Conservation (phyloP, 2,888 invertebrate genomes). For the Disparrhopalites patrizii region DNA sequence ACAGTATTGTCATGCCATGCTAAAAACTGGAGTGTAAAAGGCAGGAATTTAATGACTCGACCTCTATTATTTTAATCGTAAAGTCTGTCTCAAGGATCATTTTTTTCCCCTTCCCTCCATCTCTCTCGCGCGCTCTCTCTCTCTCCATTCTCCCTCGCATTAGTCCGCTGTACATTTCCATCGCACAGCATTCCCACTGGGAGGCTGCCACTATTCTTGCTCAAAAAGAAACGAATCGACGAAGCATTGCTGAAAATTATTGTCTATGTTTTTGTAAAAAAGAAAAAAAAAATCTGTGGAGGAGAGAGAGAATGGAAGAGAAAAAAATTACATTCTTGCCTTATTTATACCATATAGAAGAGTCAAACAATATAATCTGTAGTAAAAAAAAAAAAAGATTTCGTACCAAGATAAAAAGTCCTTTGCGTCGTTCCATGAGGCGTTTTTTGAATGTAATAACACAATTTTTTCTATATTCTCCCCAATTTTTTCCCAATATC, state of each 20-base stretch:
- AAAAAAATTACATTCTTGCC: too few species aligned
- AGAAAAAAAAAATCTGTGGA: too few species aligned
- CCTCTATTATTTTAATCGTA: constrained; percentile 37
- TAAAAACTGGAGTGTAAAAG: constrained; percentile 12
- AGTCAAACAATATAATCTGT: too few species aligned
- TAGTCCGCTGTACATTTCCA: not conserved
- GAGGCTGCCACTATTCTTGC: constrained; percentile 8
- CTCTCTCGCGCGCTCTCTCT: not conserved
- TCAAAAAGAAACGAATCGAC: not conserved
- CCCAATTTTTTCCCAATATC: too few species aligned
- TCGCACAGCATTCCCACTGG: constrained; percentile 12
- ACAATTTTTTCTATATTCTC: too few species aligned
- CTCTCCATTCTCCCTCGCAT: constrained; percentile 5
- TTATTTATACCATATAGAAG: too few species aligned
- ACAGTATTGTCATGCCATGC: too few species aligned
- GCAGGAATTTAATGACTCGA: constrained; percentile 29
- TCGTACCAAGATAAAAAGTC: too few species aligned
- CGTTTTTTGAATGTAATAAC: too few species aligned
- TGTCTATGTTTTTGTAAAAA: too few species aligned
- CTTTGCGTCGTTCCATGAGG: too few species aligned
- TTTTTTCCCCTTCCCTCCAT: constrained; percentile 12
- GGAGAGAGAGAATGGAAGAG: not conserved
- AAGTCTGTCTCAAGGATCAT: constrained; percentile 33
- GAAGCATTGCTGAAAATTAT: not conserved
- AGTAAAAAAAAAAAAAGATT: too few species aligned